Base-by-base conservation (phyloP, 2,797 vertebrate genomes). In the Leuciscus waleckii region DNA sequence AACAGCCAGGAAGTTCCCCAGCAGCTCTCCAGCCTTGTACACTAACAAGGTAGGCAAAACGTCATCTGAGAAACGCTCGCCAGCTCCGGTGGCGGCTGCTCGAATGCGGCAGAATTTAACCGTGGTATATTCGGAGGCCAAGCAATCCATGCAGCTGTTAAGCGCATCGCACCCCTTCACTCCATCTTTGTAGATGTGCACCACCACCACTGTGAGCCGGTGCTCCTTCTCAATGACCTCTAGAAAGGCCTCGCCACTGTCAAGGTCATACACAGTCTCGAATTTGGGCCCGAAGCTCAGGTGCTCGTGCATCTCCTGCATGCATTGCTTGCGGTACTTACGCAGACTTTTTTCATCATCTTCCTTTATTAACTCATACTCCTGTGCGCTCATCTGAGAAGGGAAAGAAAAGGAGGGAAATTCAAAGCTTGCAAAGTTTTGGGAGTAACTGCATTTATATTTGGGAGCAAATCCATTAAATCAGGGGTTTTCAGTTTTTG, bases 81-180 rank as follows among this genome's bases (percentile, higher is more conserved):
- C 93, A 0, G 98, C 98, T 0, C 98, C 98, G 0, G 97, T 97
- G 21, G 95, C 82, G 0, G 96, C 95, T 7, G 98, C 96, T 79
- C 96, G 96, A 87, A 99, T 98, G 93, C 96, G 97, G 95, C 98
- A 99, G 92, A 99, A 99, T 92, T 97, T 99, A 5, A 99, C 97
- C 0, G 93, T 95, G 69, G 97, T 93, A 69, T 99, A 98, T 89
- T 99, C 97, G 0, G 92, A 88, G 0, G 97, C 97, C 90, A 99
- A 95, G 90, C 96, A 97, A 65, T 94, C 93, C 32, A 99, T 90
- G 91, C 97, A 98, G 87, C 85, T 95, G 92, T 98, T 98, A 77
- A 99, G 95, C 7, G 95, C 94, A 3, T 97, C 96, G 0, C 98
- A 99, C 70, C 97, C 97, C 91, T 96, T 96, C 84, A 98, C 79